Percentiles rank a stretch among this genome's conserved stretches.
phyloP scores from a whole-genome alignment of 2,113 vertebrate genomes.

The Cyanoliseus patagonus region DNA sequence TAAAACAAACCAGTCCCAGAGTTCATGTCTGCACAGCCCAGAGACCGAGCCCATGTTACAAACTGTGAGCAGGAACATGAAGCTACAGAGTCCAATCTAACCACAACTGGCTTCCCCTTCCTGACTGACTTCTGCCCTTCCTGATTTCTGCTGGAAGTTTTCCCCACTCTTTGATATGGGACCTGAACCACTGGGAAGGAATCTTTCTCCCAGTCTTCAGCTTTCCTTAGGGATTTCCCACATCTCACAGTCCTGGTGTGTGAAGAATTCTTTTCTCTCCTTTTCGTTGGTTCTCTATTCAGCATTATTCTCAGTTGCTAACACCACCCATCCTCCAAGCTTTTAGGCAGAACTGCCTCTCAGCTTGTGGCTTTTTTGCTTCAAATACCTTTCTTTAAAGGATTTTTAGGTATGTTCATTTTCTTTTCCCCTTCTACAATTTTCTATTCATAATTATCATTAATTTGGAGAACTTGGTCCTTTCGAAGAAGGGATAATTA shows the following conservation, averaged over 20 bases:
- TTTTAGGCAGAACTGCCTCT: background rate
- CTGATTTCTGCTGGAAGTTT: background rate
- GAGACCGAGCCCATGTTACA: background rate
- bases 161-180: background rate
- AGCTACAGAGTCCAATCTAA: background rate
- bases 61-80: background rate
- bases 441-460: background rate
- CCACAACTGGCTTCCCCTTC: too few species aligned
- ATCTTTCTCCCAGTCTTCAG: background rate
- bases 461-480: background rate
- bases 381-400: background rate
- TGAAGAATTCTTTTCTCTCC: background rate
- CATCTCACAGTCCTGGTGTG: background rate
- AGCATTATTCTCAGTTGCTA: background rate
- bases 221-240: background rate
- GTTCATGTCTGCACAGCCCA: background rate
- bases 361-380: background rate
- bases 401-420: background rate
- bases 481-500: background rate
- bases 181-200: background rate
- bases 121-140: background rate
- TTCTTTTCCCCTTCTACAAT: background rate
- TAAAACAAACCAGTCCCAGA: background rate
- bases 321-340: background rate
- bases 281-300: background rate